A percentile compares a stretch with the other conserved stretches of the same genome.
These are phyloP conservation scores for Protophormia terraenovae DNA, from an alignment of 2,888 invertebrate species.

Conservation along the genomic window DNA sequence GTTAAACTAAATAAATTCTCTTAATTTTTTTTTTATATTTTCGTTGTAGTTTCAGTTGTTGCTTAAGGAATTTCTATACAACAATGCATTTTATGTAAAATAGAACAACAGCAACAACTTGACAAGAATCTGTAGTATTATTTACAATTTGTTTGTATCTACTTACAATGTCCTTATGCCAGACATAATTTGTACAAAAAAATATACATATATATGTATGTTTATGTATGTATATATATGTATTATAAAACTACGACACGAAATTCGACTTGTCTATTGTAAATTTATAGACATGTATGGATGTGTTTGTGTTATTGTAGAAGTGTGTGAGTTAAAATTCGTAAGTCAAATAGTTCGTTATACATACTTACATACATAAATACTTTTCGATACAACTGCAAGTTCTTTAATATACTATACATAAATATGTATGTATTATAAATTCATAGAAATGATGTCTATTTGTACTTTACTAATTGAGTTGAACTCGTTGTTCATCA, in stretches of 20 bases:
- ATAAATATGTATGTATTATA: not conserved
- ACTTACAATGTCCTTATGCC: conserved; percentile 15
- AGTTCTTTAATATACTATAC: not conserved
- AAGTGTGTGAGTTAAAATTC: not conserved
- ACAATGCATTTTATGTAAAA: conserved; percentile 35
- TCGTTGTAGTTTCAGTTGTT: not conserved
- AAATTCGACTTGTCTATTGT: not conserved
- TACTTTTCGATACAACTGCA: conserved; percentile 6
- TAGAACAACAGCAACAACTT: conserved; percentile 22
- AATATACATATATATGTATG: not conserved
- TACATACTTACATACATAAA: too few species aligned
- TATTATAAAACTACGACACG: not conserved
- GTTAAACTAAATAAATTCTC: conserved; percentile 23
- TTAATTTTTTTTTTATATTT: not conserved
- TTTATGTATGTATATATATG: too few species aligned
- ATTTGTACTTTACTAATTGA: conserved; percentile 32
- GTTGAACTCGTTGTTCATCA: conserved; percentile 9
- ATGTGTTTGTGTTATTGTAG: too few species aligned
- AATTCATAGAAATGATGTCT: conserved; percentile 11
- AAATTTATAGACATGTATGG: not conserved
- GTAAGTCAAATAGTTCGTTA: conserved; percentile 15
- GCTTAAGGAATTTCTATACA: conserved; percentile 18
- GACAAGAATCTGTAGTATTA: conserved; percentile 13
- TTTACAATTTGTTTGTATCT: conserved; percentile 32
- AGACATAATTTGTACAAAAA: conserved; percentile 7